A percentile compares a stretch with the other conserved stretches of the same genome.
These are phyloP conservation scores for Dinomys branickii DNA, from an alignment of 2,113 vertebrate species.

Conservation along the genomic window DNA sequence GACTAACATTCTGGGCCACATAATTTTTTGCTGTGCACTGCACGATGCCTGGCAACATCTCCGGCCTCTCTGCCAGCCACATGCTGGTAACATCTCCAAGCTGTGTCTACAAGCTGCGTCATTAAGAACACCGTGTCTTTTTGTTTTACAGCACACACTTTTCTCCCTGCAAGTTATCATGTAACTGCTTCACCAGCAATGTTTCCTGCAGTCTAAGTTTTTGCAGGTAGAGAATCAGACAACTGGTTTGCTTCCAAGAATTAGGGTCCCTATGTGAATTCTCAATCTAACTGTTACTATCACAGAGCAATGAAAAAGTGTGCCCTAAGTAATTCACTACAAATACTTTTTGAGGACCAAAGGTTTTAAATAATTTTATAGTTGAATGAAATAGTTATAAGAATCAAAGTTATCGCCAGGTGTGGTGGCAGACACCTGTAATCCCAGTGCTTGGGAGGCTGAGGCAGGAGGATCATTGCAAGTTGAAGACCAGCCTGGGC, in stretches of 20 bases:
- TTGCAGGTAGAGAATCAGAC: not conserved
- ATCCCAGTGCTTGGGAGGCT: no score
- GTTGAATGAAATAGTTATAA: not conserved
- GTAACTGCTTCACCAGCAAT: not conserved
- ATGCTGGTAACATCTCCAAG: not conserved
- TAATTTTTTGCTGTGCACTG: not conserved
- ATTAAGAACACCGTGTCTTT: not conserved
- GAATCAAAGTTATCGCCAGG: not conserved
- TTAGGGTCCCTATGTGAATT: not conserved
- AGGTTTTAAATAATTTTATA: not conserved
- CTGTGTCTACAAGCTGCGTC: not conserved
- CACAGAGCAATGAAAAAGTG: not conserved
- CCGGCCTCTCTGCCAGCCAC: not conserved
- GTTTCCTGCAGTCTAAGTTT: not conserved
- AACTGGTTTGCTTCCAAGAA: not conserved
- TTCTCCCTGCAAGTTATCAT: not conserved
- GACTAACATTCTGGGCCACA: not conserved
- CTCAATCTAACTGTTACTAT: not conserved
- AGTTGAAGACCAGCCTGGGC: no score
- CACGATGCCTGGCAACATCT: not conserved
- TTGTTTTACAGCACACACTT: not conserved
- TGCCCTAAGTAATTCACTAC: constrained; percentile 11
- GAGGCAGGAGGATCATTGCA: no score
- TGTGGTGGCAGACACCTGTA: no score
- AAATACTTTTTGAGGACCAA: constrained; percentile 1